These are phyloP conservation scores for Alectura lathami DNA, from an alignment of 2,113 vertebrate genomes.

Conservation along the genomic window DNA sequence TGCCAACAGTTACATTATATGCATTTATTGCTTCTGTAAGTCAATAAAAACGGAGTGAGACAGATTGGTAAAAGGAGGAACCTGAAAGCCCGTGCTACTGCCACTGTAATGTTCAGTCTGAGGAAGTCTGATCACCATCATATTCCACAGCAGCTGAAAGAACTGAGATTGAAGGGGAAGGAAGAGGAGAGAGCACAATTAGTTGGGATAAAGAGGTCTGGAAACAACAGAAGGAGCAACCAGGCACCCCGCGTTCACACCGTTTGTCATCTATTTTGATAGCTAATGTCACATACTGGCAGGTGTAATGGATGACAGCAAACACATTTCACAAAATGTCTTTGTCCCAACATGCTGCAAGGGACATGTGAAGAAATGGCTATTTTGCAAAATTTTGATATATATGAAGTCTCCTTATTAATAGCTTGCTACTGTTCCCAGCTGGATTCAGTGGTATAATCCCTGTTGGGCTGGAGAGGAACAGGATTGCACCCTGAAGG, in stretches of 20 bases:
- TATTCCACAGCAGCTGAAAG: not conserved
- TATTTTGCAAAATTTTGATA: slow-evolving; percentile 59
- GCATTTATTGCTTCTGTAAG: not conserved
- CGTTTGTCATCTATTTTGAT: slow-evolving; percentile 51
- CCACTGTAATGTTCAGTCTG: not conserved
- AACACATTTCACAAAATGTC: slow-evolving; percentile 43
- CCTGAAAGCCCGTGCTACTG: not conserved
- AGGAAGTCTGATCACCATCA: not conserved
- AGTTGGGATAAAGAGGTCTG: slow-evolving; percentile 6
- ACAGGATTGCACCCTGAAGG: slow-evolving; percentile 57
- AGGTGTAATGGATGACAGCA: slow-evolving; percentile 52
- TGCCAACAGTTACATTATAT: not conserved
- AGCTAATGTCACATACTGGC: slow-evolving; percentile 41
- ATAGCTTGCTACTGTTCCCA: slow-evolving; percentile 51
- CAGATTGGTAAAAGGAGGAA: not conserved
- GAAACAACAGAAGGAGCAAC: slow-evolving; percentile 23
- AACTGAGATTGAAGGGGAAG: not conserved
- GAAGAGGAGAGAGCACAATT: not conserved
- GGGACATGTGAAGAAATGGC: slow-evolving; percentile 48
- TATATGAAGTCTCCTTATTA: slow-evolving; percentile 46
- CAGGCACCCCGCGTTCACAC: slow-evolving; percentile 8
- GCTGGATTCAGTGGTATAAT: slow-evolving; percentile 40
- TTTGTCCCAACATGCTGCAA: slow-evolving; percentile 54
- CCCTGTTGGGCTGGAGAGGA: slow-evolving; percentile 33
- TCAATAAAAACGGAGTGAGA: not conserved